Base-by-base conservation (phyloP, 92 coral and sea anemone species). In the Parazoanthus darwini region DNA sequence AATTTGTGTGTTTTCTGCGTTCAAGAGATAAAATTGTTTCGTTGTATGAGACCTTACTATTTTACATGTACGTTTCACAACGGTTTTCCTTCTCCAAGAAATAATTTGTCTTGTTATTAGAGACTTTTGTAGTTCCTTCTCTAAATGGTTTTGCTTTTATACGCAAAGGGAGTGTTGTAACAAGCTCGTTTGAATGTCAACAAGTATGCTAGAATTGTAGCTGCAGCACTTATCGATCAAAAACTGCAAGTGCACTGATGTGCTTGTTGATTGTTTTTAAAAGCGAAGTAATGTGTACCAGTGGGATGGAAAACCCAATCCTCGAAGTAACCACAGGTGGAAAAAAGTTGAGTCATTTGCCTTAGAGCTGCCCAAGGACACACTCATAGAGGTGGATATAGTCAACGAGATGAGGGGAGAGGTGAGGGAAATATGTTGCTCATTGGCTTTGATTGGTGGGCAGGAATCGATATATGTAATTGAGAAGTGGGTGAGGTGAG, bases 321-420 rank as follows among this genome's bases (percentile, higher is more conserved):
- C 82, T 79, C 87, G 93, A 44, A 89, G 96, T 75, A 74, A 91
- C 54, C 89, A 80, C 77, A 90, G 93, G 74, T 96, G 98, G 98
- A 88, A 78, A 18, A 94, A 94, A 77, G 76, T 93, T 86, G 98
- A 96, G 42, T 89, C 89, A 37, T 91, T 92, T 38, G 76, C 88
- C 39, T 67, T 95, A 82, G 94, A 94, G 42, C 91, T 96, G 59
- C 98, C 98, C 16, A 95, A 91, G 9, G 98, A 96, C 81, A 96
- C 98, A 3, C 86, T 96, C 88, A 92, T 96, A 74, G 98, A 96
- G 75, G 98, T 93, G 71, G 98, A 96, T 85, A 91, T 94, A 20
- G 98, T 96, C 3, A 88, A 93, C 46, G 98, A 96, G 85, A 92
- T 96, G 56, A 90, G 97, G 18, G 98, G 98, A 50, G 98, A 96